Conservation (phyloP, 2,888 invertebrate genomes). For the Brenthis daphne region DNA sequence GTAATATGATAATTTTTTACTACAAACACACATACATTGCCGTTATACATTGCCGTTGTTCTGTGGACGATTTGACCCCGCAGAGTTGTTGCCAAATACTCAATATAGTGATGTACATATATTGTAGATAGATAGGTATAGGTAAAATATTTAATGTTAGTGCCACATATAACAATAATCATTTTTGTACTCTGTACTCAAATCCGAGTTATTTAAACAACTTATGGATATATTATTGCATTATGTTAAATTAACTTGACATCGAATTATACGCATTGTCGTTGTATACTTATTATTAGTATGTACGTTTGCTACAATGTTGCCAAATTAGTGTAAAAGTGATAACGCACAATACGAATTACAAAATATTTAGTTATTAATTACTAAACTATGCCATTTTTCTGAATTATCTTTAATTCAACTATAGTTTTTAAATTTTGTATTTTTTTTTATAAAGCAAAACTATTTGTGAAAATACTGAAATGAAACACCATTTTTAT, state of each 20-base stretch:
- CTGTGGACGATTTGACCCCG: constrained; percentile 31
- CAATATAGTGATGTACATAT: constrained; percentile 63
- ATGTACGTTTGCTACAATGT: not conserved
- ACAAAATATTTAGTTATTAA: constrained; percentile 4
- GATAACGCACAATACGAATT: constrained; percentile 10
- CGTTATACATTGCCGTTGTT: constrained; percentile 17
- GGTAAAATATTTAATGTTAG: constrained; percentile 52
- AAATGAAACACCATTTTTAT: not conserved
- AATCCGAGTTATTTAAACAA: constrained; percentile 41
- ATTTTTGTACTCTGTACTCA: constrained; percentile 61
- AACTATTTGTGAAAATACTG: constrained; percentile 1
- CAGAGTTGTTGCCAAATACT: constrained; percentile 61
- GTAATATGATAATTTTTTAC: constrained; percentile 32
- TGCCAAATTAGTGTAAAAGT: constrained; percentile 16
- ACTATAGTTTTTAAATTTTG: not conserved
- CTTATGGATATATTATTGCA: constrained; percentile 39
- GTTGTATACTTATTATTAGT: constrained; percentile 5
- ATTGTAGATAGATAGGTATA: constrained; percentile 66
- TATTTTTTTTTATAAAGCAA: not conserved
- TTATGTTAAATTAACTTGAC: constrained; percentile 17
- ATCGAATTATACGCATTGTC: constrained; percentile 24
- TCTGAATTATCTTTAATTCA: constrained; percentile 5
- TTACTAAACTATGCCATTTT: constrained; percentile 11
- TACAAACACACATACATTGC: constrained; percentile 22
- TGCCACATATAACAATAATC: constrained; percentile 60